A percentile compares a stretch with the other conserved stretches of the same genome.
phyloP scores from a whole-genome alignment of 1,140 invertebrate genomes.

The Calliopsis andreniformis region DNA sequence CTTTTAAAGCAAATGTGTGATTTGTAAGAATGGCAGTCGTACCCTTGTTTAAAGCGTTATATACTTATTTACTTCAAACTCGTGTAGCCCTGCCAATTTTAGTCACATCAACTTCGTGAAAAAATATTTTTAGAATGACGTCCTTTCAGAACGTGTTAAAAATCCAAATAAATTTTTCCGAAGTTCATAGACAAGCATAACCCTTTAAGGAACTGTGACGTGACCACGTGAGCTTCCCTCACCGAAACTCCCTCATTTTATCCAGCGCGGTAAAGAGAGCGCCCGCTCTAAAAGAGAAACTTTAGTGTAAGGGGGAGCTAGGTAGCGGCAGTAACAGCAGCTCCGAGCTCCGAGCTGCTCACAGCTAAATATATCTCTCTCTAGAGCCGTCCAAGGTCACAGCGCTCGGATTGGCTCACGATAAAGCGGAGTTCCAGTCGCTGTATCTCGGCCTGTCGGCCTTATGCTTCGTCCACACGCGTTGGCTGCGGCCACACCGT shows the following conservation, averaged over 20 bases:
- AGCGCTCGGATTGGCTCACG: slow-evolving; percentile 74
- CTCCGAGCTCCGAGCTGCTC: slow-evolving; percentile 71
- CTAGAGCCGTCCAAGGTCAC: slow-evolving; percentile 77
- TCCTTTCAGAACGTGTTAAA: too few relatives aligned
- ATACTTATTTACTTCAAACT: too few relatives aligned
- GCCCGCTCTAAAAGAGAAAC: slow-evolving; percentile 27
- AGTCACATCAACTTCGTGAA: too few relatives aligned
- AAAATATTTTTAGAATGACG: too few relatives aligned
- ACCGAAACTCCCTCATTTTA: slow-evolving; percentile 28
- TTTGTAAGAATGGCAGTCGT: too few relatives aligned
- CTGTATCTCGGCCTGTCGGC: slow-evolving; percentile 40
- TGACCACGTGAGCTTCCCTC: slow-evolving; percentile 9
- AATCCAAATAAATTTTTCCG: too few relatives aligned
- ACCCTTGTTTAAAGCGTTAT: too few relatives aligned
- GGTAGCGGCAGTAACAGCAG: slow-evolving; percentile 43
- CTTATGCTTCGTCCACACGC: slow-evolving; percentile 41
- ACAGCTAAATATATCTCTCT: slow-evolving; percentile 78
- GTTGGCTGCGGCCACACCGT: slow-evolving; percentile 4
- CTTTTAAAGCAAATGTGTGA: too few relatives aligned
- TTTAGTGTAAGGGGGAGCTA: slow-evolving; percentile 43
- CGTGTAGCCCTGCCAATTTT: too few relatives aligned
- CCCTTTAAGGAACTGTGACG: background rate
- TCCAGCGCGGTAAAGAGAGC: background rate
- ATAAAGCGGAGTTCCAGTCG: slow-evolving; percentile 70
- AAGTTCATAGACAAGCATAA: too few relatives aligned